phyloP scores from a whole-genome alignment of 2,888 invertebrate genomes.

The Ecdyonurus torrentis region DNA sequence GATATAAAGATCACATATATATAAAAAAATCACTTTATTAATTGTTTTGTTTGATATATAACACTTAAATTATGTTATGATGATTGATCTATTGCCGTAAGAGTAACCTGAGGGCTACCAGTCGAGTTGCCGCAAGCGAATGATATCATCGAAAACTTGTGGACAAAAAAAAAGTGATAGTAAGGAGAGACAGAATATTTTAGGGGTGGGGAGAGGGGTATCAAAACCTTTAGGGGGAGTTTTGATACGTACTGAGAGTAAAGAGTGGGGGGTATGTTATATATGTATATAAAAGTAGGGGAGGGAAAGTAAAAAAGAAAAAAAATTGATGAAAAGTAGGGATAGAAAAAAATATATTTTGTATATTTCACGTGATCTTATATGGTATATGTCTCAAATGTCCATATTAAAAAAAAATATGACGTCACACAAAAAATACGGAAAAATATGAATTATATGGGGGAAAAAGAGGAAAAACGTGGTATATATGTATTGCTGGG shows the following conservation, averaged over 20 bases:
- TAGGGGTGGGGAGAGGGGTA: no score
- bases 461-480: not conserved
- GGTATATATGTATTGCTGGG: not conserved
- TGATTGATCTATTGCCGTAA: no score
- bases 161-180: not conserved
- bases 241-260: constrained; percentile 2
- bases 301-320: not conserved
- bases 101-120: not conserved
- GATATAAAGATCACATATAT: no score
- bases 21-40: no score
- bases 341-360: no score
- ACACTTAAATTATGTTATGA: no score
- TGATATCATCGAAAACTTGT: not conserved
- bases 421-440: not conserved
- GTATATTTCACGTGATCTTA: no score
- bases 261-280: constrained; percentile 1
- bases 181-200: no score
- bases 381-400: no score
- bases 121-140: not conserved
- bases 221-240: not conserved
- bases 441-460: not conserved
- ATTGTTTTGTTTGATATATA: no score
- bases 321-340: not conserved
- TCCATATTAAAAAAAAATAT: no score
- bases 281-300: constrained; percentile 1